Base-by-base conservation (phyloP, 2,888 invertebrate genomes). In the Ditylenchus weischeri region DNA sequence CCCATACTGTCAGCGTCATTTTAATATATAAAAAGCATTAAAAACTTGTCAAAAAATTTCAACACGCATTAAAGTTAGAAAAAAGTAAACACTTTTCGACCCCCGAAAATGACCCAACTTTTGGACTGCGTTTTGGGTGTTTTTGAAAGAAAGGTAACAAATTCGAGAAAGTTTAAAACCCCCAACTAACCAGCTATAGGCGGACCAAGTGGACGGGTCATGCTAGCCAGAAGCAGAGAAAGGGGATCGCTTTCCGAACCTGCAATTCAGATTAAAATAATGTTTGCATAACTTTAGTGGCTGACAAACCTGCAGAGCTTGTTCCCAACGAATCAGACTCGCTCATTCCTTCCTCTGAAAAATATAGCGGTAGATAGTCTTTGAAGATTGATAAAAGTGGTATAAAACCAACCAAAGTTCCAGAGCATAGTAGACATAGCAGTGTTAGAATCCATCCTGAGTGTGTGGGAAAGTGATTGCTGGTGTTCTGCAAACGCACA, bases 261-360 rank as follows among this genome's bases (percentile, higher is more conserved):
- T 29, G n/a, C 54, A 29, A 43, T 43, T 15, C 43, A 43, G 43
- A 13, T 43, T 43, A 43, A 43, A 43, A 43, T 13, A 43, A 43
- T 10, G 43, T 43, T 6, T 43, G 11, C 15, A 43, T 6, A 15
- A 43, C 5, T 29, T 29, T 29, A 2, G 29, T 29, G 29, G 43
- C 43, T 13, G 43, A 43, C 57, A 54, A 54, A 54, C 57, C 76
- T 57, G 76, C 70, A 57, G 75, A 74, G 65, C 73, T 75, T 60
- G 78, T 77, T 62, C 76, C 79, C 69, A 78, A 66, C 66, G 79
- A 78, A 71, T 79, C 80, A 65, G 79, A 78, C 71, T 79, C 80
- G 54, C 54, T 54, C 70, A 79, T 77, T 69, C 75, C 76, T 66
- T 77, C 76, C 68, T 65, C 68, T 75, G 54, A 59, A 59, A 59